A percentile compares a stretch with the other conserved stretches of the same genome.
Evolutionary conservation across 2,888 invertebrate genomes (phyloP).

Genomic region (Volucella inflata): DNA sequence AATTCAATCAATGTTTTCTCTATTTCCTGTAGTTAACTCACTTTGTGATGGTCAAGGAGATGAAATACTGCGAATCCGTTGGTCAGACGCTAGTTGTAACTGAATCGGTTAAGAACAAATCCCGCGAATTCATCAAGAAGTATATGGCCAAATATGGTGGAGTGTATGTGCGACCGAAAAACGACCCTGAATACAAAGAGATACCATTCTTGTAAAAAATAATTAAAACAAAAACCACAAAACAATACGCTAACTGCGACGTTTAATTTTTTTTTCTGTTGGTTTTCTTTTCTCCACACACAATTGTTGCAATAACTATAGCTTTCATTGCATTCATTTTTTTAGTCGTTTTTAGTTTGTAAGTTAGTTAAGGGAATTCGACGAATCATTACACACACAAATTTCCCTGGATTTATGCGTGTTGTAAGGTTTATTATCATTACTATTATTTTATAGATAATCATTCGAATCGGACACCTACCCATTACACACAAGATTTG

Average conservation of each 20-base stretch:
- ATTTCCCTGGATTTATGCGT: conserved; percentile 24
- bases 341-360: conserved; percentile 58
- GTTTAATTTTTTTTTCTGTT: background rate
- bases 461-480: too few relatives aligned
- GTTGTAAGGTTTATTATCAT: conserved; percentile 14
- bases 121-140: conserved; percentile 96
- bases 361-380: conserved; percentile 64
- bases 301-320: conserved; percentile 42
- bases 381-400: conserved; percentile 31
- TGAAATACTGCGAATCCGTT: conserved; percentile 92
- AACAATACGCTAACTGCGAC: background rate
- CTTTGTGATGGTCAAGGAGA: conserved; percentile 96
- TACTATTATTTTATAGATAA: too few relatives aligned
- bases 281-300: conserved; percentile 9
- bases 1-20: background rate
- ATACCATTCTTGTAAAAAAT: conserved; percentile 77
- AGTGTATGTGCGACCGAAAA: conserved; percentile 82
- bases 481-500: background rate
- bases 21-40: conserved; percentile 91
- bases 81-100: conserved; percentile 81
- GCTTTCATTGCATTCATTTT: conserved; percentile 38
- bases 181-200: conserved; percentile 80
- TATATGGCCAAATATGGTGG: conserved; percentile 98
- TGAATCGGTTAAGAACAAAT: conserved; percentile 92
- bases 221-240: background rate